Base-by-base conservation (phyloP, 2,888 invertebrate genomes). In the Byasa hedistus region DNA sequence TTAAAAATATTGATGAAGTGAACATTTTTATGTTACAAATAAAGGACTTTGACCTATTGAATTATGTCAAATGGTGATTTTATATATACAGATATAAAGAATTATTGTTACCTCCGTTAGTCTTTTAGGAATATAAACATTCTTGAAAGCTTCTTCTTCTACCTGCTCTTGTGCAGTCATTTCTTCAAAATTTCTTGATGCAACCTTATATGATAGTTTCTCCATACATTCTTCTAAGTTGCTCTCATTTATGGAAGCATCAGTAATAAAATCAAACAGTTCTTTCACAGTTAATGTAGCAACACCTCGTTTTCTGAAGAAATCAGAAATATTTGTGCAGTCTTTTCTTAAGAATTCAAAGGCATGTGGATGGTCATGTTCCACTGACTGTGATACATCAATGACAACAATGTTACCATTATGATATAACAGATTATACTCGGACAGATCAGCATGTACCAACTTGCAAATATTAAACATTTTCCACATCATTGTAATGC, bases 351-450 rank as follows among this genome's bases (percentile, higher is more conserved):
- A 92, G 84, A 99, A 99, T 70, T 98, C 97, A 72, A 98, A 94
- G 0, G 99, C 97, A 85, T 97, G 95, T 0, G 98, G 98, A 93
- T 99, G 99, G 84, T 99, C 98, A 83, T 98, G 98, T 86, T 99
- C 99, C 0, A 99, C 99, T 0, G 99, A 96, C 82, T 99, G 99
- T 0, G 99, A 99, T 0, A 99, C 99, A 89, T 99, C 99, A 77
- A 99, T 99, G 23, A 99, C 94, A 68, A 96, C 96, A n/a, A 97
- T 86, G 77, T 96, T 94, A 0, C 95, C 96, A 77, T 97, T 93
- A 76, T 96, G 95, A 78, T 95, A 96, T 72, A 99, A 87, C 70
- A 99, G 93, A 89, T 99, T 99, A 79, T 97, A 99, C 90, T 99
- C 99, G 3, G 98, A 98, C 64, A 99, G 94, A 93, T 99, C 99